Conservation (phyloP, 1,140 invertebrate species). For the Popillia japonica region DNA sequence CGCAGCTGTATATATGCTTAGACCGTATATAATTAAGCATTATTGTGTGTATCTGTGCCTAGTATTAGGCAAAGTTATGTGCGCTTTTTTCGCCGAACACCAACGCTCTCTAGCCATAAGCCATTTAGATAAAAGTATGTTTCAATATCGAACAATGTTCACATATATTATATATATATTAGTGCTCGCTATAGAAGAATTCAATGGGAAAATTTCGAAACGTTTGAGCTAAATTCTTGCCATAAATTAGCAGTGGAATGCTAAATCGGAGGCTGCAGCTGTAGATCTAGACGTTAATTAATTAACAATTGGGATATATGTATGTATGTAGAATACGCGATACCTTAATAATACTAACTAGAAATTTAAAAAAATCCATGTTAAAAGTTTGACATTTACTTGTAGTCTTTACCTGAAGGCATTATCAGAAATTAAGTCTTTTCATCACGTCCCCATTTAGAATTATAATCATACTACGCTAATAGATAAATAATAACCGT, state of each 20-base stretch:
- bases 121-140: slow-evolving; percentile 5
- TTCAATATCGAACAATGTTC: not conserved
- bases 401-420: too few relatives aligned
- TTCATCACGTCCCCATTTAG: too few relatives aligned
- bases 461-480: too few relatives aligned
- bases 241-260: not conserved
- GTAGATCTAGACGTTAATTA: not conserved
- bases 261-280: not conserved
- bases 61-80: not conserved
- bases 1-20: not conserved
- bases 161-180: not conserved
- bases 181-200: not conserved
- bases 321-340: too few relatives aligned
- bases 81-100: not conserved
- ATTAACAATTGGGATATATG: not conserved
- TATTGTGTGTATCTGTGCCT: not conserved
- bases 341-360: too few relatives aligned
- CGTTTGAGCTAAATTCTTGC: slow-evolving; percentile 13
- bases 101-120: not conserved
- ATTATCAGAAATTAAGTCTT: too few relatives aligned
- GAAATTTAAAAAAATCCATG: too few relatives aligned
- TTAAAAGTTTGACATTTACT: too few relatives aligned
- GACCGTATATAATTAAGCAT: slow-evolving; percentile 14
- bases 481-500: too few relatives aligned
- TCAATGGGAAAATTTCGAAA: slow-evolving; percentile 15